Evolutionary conservation across 2,888 invertebrate genomes (phyloP).

Genomic region (Malacosoma neustria): DNA sequence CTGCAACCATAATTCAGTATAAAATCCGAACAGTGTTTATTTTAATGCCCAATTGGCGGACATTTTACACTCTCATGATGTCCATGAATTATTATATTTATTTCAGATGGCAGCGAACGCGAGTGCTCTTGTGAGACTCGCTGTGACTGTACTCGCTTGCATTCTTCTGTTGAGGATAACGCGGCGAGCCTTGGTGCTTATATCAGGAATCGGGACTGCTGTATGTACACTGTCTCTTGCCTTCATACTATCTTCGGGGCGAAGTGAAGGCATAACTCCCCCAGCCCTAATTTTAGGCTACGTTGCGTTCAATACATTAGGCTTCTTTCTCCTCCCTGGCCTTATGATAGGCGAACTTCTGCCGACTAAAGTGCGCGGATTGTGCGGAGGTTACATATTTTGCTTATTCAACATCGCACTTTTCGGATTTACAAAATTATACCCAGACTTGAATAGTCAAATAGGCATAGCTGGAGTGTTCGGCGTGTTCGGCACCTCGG

Average conservation of each 20-base stretch:
- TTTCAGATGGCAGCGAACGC: conserved; percentile 77
- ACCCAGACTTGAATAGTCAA: conserved; percentile 74
- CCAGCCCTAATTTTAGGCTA: conserved; percentile 76
- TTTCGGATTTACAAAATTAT: conserved; percentile 81
- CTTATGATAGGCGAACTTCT: conserved; percentile 85
- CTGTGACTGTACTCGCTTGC: conserved; percentile 79
- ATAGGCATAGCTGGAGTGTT: conserved; percentile 82
- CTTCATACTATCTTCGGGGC: conserved; percentile 34
- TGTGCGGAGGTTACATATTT: conserved; percentile 83
- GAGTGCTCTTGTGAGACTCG: conserved; percentile 79
- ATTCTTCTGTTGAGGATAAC: conserved; percentile 77
- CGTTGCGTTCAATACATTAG: conserved; percentile 82
- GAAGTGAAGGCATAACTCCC: conserved; percentile 31
- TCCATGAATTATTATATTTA: conserved; percentile 3
- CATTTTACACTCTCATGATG: not conserved
- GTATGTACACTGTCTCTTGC: conserved; percentile 77
- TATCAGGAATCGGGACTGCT: conserved; percentile 80
- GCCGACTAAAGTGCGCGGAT: conserved; percentile 82
- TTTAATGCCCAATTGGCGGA: not conserved
- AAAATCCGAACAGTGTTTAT: too few species aligned
- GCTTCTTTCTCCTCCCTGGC: conserved; percentile 83
- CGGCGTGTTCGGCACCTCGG: conserved; percentile 79
- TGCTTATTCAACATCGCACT: conserved; percentile 80
- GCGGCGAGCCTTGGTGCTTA: conserved; percentile 77
- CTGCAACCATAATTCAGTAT: too few species aligned